Evolutionary conservation across 2,113 vertebrate genomes (phyloP).

Genomic region (Poeciliopsis prolifica): DNA sequence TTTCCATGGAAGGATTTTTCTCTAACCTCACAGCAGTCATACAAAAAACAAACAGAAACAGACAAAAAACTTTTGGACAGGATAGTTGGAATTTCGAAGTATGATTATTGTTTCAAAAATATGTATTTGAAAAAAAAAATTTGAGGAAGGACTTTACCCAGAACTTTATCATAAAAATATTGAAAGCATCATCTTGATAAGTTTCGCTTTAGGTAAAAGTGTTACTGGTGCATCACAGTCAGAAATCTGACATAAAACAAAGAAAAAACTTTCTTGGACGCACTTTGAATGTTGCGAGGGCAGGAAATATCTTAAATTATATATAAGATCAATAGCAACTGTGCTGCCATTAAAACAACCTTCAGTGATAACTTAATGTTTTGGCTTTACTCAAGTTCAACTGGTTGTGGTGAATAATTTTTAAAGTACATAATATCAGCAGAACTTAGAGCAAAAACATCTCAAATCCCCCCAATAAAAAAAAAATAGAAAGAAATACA

Average conservation of each 20-base stretch:
- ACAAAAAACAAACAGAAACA: neutral
- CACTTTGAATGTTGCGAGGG: conserved; percentile 19
- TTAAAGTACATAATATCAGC: no score
- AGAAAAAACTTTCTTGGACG: conserved; percentile 46
- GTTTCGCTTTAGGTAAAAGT: conserved; percentile 50
- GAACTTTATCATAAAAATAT: conserved; percentile 21
- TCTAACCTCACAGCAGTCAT: neutral
- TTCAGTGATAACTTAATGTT: no score
- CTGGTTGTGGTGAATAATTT: no score
- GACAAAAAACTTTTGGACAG: neutral
- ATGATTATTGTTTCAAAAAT: neutral
- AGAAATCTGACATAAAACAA: conserved; percentile 49
- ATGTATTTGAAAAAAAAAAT: neutral
- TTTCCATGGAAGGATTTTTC: neutral
- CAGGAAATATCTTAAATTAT: neutral
- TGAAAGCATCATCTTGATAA: conserved; percentile 34
- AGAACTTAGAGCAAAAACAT: no score
- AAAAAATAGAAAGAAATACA: no score
- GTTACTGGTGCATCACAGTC: conserved; percentile 9
- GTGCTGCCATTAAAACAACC: neutral
- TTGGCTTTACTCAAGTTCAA: no score
- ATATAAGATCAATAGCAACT: neutral
- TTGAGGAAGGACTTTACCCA: conserved; percentile 6
- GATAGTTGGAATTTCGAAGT: neutral
- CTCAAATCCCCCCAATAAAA: no score